These are phyloP conservation scores for Pleuronectes platessa DNA, from an alignment of 2,113 vertebrate genomes.

Conservation along the genomic window DNA sequence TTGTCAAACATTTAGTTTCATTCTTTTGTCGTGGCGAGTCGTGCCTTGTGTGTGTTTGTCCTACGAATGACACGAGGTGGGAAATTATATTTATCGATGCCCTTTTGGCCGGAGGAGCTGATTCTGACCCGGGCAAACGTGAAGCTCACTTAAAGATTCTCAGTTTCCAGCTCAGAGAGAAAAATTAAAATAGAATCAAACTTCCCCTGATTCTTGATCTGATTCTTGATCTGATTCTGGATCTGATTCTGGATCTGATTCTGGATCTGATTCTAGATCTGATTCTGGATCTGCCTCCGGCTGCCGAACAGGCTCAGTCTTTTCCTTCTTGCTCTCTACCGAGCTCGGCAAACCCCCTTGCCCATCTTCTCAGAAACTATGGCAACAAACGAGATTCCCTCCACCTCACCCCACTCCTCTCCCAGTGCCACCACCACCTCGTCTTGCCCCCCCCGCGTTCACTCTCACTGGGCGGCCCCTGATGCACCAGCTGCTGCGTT, in stretches of 20 bases:
- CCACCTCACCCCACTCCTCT: conserved; percentile 33
- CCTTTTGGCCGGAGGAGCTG: conserved; percentile 15
- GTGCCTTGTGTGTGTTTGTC: conserved; percentile 69
- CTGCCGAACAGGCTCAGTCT: conserved; percentile 12
- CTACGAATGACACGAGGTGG: conserved; percentile 49
- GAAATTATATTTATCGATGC: conserved; percentile 15
- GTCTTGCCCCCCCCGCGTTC: conserved; percentile 39
- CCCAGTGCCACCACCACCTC: conserved; percentile 50
- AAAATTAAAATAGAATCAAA: not conserved
- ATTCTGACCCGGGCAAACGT: conserved; percentile 12
- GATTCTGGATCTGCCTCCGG: not conserved
- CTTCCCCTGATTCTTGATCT: conserved; percentile 16
- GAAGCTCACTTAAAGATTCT: not conserved
- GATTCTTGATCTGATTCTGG: no score
- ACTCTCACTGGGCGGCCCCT: conserved; percentile 66
- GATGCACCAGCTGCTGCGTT: conserved; percentile 81
- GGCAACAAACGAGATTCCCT: conserved; percentile 72
- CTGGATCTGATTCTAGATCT: not conserved
- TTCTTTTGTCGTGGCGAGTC: conserved; percentile 63
- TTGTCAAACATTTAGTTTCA: conserved; percentile 77
- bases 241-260: not conserved
- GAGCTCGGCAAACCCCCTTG: conserved; percentile 55
- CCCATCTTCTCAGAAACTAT: conserved; percentile 67
- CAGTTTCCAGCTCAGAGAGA: not conserved
- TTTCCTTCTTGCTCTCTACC: conserved; percentile 31